These are phyloP conservation scores for Tychaedon coryphoeus DNA, from an alignment of 2,113 vertebrate species.

Conservation along the genomic window DNA sequence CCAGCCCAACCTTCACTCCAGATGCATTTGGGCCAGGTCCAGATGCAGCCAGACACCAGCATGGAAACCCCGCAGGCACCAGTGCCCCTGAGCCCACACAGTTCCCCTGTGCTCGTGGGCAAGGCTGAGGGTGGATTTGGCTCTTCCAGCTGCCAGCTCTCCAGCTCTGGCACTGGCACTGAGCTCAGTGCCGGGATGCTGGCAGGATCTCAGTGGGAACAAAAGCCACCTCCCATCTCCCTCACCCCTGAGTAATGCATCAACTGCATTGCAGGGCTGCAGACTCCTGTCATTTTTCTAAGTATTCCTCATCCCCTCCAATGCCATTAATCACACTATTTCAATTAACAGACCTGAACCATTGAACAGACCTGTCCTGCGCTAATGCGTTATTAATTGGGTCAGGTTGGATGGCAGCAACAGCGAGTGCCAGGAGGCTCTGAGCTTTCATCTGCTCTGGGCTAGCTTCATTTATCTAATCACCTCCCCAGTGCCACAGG, in stretches of 20 bases:
- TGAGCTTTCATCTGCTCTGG: constrained; percentile 1
- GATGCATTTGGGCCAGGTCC: not conserved
- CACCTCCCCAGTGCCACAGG: not conserved
- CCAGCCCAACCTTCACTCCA: not conserved
- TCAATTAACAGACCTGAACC: constrained; percentile 43
- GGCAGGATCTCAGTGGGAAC: not conserved
- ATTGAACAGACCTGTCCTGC: not conserved
- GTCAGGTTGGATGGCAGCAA: constrained; percentile 18
- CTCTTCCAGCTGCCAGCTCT: not conserved
- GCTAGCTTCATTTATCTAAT: constrained; percentile 34
- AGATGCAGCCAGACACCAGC: fast-evolving
- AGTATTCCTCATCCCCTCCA: not conserved
- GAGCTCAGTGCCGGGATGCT: not conserved
- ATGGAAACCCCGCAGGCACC: fast-evolving
- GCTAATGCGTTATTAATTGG: constrained; percentile 57
- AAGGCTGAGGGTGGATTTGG: not conserved
- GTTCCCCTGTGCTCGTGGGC: fast-evolving
- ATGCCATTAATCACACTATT: constrained; percentile 45
- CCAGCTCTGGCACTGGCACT: fast-evolving
- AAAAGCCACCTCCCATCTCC: not conserved
- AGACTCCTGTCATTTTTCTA: not conserved
- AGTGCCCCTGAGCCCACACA: fast-evolving
- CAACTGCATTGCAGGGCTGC: fast-evolving
- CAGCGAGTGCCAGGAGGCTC: not conserved
- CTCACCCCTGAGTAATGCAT: fast-evolving